phyloP scores from a whole-genome alignment of 2,113 vertebrate species.

The Rhinopithecus roxellana region DNA sequence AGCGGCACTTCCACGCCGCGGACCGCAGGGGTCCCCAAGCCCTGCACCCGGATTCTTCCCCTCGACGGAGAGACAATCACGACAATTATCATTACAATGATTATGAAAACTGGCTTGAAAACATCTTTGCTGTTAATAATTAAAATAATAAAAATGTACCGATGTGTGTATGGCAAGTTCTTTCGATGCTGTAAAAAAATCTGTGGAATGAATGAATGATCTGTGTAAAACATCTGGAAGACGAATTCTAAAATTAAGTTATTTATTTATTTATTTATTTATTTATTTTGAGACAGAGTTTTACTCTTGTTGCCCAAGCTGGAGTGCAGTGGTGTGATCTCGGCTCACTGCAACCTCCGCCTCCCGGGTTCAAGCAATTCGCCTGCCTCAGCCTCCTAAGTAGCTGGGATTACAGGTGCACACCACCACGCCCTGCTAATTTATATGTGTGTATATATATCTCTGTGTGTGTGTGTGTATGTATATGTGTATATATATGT shows the following conservation, averaged over 20 bases:
- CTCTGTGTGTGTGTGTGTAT: no score
- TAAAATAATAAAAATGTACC: background rate
- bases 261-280: no score
- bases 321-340: no score
- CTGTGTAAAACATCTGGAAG: background rate
- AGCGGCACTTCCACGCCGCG: fast-evolving
- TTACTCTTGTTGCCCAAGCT: no score
- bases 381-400: no score
- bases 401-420: no score
- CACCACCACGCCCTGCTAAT: no score
- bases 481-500: no score
- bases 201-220: background rate
- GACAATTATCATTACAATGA: background rate
- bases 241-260: background rate
- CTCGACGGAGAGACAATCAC: background rate
- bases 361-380: no score
- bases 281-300: no score
- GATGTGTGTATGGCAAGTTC: background rate
- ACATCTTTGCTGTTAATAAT: background rate
- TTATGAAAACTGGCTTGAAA: background rate
- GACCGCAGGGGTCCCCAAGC: background rate
- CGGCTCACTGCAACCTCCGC: no score
- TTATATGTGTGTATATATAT: no score
- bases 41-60: background rate
- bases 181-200: background rate